phyloP scores from a whole-genome alignment of 2,888 invertebrate species.

The Netelia fuscicornis region DNA sequence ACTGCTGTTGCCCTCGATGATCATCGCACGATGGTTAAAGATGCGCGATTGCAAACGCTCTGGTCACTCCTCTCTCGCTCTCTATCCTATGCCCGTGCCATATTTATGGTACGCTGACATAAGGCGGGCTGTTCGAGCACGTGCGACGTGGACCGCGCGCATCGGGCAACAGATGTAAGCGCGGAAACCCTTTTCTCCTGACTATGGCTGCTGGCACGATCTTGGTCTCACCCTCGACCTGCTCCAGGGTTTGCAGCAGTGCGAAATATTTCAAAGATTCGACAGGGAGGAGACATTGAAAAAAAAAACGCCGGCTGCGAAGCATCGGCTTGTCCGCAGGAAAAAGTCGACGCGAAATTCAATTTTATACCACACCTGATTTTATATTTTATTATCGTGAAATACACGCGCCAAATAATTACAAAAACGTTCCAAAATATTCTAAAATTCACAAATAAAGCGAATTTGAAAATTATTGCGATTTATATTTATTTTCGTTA shows the following conservation, averaged over 20 bases:
- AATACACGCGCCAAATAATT: too few species aligned
- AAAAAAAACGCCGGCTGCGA: too few species aligned
- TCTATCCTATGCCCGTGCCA: not conserved
- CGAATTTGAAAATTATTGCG: too few species aligned
- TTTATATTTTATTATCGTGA: too few species aligned
- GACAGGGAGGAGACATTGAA: too few species aligned
- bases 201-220: not conserved
- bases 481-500: too few species aligned
- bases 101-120: slow-evolving; percentile 1
- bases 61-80: slow-evolving; percentile 21
- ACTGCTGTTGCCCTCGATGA: slow-evolving; percentile 7
- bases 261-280: too few species aligned
- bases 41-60: not conserved
- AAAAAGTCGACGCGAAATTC: too few species aligned
- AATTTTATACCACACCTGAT: too few species aligned
- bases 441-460: too few species aligned
- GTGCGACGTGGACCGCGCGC: slow-evolving; percentile 56
- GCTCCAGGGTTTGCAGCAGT: not conserved
- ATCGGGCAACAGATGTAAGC: slow-evolving; percentile 14
- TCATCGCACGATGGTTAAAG: not conserved
- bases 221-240: not conserved
- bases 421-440: too few species aligned
- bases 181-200: not conserved
- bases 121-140: slow-evolving; percentile 52
- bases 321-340: too few species aligned